Evolutionary conservation across 2,113 vertebrate species (phyloP).

Genomic region (Planiliza haematocheilus): DNA sequence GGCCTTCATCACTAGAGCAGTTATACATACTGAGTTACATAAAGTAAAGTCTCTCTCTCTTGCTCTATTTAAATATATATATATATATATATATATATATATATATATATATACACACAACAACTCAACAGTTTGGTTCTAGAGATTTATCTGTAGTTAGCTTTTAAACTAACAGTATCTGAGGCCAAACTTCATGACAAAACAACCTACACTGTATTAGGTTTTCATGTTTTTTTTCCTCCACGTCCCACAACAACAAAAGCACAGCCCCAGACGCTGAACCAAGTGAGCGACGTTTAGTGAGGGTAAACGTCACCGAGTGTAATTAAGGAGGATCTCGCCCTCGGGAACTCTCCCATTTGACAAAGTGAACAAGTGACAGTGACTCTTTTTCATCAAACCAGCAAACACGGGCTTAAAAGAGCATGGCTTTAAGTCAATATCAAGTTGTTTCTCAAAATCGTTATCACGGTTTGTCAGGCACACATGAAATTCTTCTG

Average conservation of each 20-base stretch:
- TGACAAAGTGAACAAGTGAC: conserved; percentile 70
- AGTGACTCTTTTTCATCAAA: conserved; percentile 68
- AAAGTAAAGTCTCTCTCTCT: no score
- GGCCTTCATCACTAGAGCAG: conserved; percentile 4
- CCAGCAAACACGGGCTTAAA: conserved; percentile 67
- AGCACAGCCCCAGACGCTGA: conserved; percentile 35
- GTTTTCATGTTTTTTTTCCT: not conserved
- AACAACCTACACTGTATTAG: not conserved
- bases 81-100: not conserved
- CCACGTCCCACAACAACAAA: conserved; percentile 22
- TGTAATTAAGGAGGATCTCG: conserved; percentile 73
- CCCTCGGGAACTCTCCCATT: conserved; percentile 55
- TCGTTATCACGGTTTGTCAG: conserved; percentile 75
- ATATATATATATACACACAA: not conserved
- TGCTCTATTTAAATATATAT: no score
- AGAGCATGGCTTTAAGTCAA: conserved; percentile 68
- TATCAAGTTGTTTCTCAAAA: conserved; percentile 70
- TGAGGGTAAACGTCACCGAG: conserved; percentile 53
- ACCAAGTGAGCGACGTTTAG: conserved; percentile 36
- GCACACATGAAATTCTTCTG: conserved; percentile 51
- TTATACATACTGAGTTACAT: not conserved
- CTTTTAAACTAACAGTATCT: not conserved
- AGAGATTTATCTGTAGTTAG: no score
- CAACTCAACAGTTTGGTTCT: not conserved
- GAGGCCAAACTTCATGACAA: conserved; percentile 11